Base-by-base conservation (phyloP, 2,113 vertebrate genomes). In the Geothlypis trichas region DNA sequence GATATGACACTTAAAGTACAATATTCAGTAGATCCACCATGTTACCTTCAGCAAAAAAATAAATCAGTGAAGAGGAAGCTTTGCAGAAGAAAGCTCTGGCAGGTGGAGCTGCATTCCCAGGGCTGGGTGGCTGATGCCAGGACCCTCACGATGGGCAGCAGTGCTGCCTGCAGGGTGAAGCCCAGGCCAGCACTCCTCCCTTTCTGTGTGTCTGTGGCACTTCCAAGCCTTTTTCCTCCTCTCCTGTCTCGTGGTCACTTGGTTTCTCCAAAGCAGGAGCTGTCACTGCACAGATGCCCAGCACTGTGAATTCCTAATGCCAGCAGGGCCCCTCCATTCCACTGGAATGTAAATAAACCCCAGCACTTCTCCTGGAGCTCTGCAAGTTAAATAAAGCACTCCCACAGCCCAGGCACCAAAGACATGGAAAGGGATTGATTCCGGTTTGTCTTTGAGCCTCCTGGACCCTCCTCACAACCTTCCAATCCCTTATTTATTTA, bases 391-490 rank as follows among this genome's bases (percentile, higher is more conserved):
- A 90, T 59, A 59, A 89, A 93, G 74, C 37, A 63, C 81, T 66
- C 5, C 3, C 44, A 81, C 35, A 82, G 65, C 57, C 20, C 67
- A 9, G 27, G n/a, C 85, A 89, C 39, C 58, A 81, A 61, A 81
- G 72, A 75, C 2, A 0, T 33, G 44, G 82, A 52, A 65, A 54
- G 77, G 78, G 93, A 96, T 89, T 82, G 81, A 93, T 93, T 96
- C 93, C 27, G 62, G 69, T 89, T 89, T 81, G 86, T 69, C 92
- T 58, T 31, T 76, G 57, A 90, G 77, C 69, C 75, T 94, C 75
- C 89, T 54, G 30, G 35, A 51, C 39, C 67, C 33, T 54, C 67
- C 49, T 13, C 74, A 9, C 14, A 93, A 67, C 91, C 78, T 85
- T 46, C 63, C 80, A 59, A 65, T 35, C 69, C 35, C 13, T 79